Conservation (phyloP, 2,888 invertebrate species). For the Harpagoxenus sublaevis region DNA sequence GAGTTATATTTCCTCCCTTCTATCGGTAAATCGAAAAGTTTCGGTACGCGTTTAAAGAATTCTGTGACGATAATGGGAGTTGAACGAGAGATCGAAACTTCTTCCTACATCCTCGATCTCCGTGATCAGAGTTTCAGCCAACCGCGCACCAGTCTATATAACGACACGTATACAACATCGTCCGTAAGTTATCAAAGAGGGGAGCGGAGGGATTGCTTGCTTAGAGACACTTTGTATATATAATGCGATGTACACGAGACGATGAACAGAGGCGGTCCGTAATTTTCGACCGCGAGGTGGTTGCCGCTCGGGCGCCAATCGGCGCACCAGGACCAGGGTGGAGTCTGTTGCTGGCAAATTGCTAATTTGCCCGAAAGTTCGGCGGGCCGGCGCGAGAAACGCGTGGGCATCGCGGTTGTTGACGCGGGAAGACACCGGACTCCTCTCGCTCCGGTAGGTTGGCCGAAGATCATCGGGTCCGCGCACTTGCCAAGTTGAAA, state of each 20-base stretch:
- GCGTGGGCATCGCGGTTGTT: constrained; percentile 52
- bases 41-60: not conserved
- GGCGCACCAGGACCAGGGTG: constrained; percentile 59
- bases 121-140: constrained; percentile 9
- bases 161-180: not conserved
- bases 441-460: constrained; percentile 31
- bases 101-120: not conserved
- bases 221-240: constrained; percentile 42
- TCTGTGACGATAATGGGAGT: not conserved
- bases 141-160: not conserved
- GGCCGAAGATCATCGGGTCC: constrained; percentile 62
- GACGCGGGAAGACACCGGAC: constrained; percentile 54
- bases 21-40: not conserved
- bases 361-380: constrained; percentile 74
- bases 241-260: constrained; percentile 57
- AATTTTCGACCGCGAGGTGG: constrained; percentile 69
- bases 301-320: constrained; percentile 64
- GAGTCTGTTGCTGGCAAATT: constrained; percentile 73
- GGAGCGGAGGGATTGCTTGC: not conserved
- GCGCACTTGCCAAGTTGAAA: constrained; percentile 66
- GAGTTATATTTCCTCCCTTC: not conserved
- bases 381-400: constrained; percentile 45
- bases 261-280: constrained; percentile 67
- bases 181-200: not conserved
- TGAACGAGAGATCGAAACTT: not conserved